Evolutionary conservation across 2,888 invertebrate species (phyloP).

Genomic region (Atethmia centrago): DNA sequence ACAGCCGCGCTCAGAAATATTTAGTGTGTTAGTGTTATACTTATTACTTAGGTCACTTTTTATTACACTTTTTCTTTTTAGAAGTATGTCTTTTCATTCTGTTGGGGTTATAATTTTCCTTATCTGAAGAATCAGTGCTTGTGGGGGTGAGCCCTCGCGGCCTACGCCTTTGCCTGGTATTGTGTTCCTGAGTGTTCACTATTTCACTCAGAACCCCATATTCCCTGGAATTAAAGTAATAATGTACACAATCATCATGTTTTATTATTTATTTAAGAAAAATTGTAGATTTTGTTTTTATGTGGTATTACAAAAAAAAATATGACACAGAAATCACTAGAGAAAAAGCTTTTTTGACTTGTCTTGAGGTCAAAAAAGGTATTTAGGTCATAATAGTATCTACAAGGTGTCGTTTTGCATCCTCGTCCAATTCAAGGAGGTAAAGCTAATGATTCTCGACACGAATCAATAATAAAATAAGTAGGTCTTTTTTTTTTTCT

Average conservation of each 20-base stretch:
- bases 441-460: too few relatives aligned
- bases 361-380: background rate
- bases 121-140: constrained; percentile 86
- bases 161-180: constrained; percentile 67
- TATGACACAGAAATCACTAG: background rate
- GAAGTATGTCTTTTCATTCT: constrained; percentile 69
- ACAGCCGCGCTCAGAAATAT: too few relatives aligned
- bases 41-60: constrained; percentile 63
- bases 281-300: background rate
- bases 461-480: too few relatives aligned
- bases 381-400: background rate
- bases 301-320: background rate
- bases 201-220: constrained; percentile 75
- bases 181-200: constrained; percentile 64
- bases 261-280: background rate
- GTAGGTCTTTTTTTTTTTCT: too few relatives aligned
- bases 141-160: constrained; percentile 78
- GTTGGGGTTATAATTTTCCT: constrained; percentile 87
- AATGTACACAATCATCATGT: background rate
- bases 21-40: too few relatives aligned
- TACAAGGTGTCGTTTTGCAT: too few relatives aligned
- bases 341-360: background rate
- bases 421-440: too few relatives aligned
- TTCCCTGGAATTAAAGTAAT: constrained; percentile 73
- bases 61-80: constrained; percentile 70